phyloP scores from a whole-genome alignment of 92 coral and sea anemone genomes.

The Zoanthus gigantus region DNA sequence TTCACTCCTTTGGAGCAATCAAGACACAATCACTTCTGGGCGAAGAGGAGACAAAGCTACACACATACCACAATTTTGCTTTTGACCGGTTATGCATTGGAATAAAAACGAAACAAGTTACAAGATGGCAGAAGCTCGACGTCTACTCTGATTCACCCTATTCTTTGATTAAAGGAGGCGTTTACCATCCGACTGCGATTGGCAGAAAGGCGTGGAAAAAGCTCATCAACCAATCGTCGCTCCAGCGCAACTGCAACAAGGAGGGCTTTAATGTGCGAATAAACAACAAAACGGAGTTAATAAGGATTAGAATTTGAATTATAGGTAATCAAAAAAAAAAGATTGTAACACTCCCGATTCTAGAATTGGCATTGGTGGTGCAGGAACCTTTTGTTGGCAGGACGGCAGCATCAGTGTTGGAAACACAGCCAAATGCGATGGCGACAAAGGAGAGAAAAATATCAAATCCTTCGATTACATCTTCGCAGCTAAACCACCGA shows the following conservation, averaged over 20 bases:
- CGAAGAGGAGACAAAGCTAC: slow-evolving; percentile 49
- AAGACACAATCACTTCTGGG: slow-evolving; percentile 11
- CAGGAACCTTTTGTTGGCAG: slow-evolving; percentile 47
- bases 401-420: slow-evolving; percentile 45
- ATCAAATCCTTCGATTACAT: neutral
- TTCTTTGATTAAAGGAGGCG: slow-evolving; percentile 23
- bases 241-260: slow-evolving; percentile 51
- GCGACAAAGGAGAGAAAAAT: slow-evolving; percentile 19
- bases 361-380: slow-evolving; percentile 64
- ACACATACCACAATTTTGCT: slow-evolving; percentile 42
- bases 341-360: slow-evolving; percentile 58
- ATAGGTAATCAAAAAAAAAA: slow-evolving; percentile 56
- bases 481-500: neutral
- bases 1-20: neutral
- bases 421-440: slow-evolving; percentile 54
- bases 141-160: slow-evolving; percentile 28
- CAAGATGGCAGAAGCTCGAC: slow-evolving; percentile 45
- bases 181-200: neutral
- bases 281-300: neutral
- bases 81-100: slow-evolving; percentile 53
- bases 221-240: slow-evolving; percentile 50
- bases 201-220: slow-evolving; percentile 48
- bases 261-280: slow-evolving; percentile 52
- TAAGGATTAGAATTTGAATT: slow-evolving; percentile 55
- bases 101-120: slow-evolving; percentile 19